These are phyloP conservation scores for Eristalis tenax DNA, from an alignment of 2,888 invertebrate genomes.

Conservation along the genomic window DNA sequence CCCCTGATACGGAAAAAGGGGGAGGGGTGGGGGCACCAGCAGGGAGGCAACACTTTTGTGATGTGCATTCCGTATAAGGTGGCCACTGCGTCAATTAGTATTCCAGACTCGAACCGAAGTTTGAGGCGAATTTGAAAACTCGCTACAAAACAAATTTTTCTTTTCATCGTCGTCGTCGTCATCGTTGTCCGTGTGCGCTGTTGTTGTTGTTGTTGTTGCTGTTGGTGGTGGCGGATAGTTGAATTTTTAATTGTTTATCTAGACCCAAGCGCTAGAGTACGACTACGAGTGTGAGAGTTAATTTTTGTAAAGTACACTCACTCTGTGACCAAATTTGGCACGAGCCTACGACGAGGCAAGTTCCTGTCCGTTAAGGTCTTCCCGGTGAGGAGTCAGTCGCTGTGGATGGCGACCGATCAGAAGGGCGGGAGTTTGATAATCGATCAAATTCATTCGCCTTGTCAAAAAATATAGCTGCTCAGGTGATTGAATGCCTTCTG, in stretches of 20 bases:
- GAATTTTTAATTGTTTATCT: slow-evolving; percentile 51
- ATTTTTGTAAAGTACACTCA: background rate
- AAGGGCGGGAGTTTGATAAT: too few relatives aligned
- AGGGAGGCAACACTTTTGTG: slow-evolving; percentile 62
- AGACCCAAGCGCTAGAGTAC: background rate
- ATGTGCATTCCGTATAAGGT: slow-evolving; percentile 71
- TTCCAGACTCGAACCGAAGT: slow-evolving; percentile 54
- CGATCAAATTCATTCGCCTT: too few relatives aligned
- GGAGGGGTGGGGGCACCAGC: background rate
- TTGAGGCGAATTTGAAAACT: slow-evolving; percentile 66
- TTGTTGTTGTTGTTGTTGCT: background rate
- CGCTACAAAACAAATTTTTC: slow-evolving; percentile 16
- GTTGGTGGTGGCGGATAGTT: background rate
- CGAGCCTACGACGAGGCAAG: background rate
- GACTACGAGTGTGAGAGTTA: background rate
- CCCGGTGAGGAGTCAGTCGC: background rate
- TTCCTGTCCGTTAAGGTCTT: background rate
- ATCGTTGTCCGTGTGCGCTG: background rate
- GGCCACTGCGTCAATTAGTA: slow-evolving; percentile 57
- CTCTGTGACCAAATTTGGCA: background rate
- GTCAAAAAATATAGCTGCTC: too few relatives aligned
- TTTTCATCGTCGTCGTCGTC: slow-evolving; percentile 4
- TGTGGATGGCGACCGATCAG: too few relatives aligned
- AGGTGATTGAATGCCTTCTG: too few relatives aligned
- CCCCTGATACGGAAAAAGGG: background rate